Conservation (phyloP, 2,797 vertebrate genomes). For the Sus cebifrons region DNA sequence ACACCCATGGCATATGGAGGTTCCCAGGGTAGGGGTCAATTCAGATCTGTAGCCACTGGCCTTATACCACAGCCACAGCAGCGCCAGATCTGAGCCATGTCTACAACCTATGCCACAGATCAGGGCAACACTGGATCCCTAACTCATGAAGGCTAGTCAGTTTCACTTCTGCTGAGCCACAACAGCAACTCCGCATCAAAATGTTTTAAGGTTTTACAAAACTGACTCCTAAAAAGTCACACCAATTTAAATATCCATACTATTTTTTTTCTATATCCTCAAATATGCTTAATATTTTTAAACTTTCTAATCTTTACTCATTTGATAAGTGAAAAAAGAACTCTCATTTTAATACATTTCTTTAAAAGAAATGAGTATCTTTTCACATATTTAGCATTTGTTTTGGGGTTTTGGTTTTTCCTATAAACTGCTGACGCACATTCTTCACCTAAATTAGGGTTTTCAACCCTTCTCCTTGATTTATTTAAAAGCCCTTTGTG, state of each 20-base stretch:
- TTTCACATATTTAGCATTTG: slow-evolving; percentile 17
- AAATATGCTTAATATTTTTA: slow-evolving; percentile 36
- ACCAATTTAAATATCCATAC: neutral
- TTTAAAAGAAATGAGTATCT: slow-evolving; percentile 8
- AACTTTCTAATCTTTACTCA: slow-evolving; percentile 9
- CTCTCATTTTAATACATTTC: slow-evolving; percentile 44
- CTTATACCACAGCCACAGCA: too few relatives aligned
- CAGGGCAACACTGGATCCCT: too few relatives aligned
- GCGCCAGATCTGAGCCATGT: too few relatives aligned
- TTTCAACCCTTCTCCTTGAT: slow-evolving; percentile 13
- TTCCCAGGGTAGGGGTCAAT: too few relatives aligned
- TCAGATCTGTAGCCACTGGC: too few relatives aligned
- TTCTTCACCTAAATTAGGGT: neutral
- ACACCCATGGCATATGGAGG: too few relatives aligned
- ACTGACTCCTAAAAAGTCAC: neutral
- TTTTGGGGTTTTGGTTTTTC: neutral
- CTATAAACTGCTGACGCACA: neutral
- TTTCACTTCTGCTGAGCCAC: too few relatives aligned
- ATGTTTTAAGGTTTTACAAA: neutral
- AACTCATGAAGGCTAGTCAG: too few relatives aligned
- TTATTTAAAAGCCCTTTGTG: neutral
- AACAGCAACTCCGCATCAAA: too few relatives aligned
- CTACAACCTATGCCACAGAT: too few relatives aligned
- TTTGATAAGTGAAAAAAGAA: neutral
- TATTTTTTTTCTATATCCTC: neutral